These are phyloP conservation scores for Xenus cinereus DNA, from an alignment of 2,113 vertebrate genomes.

Conservation along the genomic window DNA sequence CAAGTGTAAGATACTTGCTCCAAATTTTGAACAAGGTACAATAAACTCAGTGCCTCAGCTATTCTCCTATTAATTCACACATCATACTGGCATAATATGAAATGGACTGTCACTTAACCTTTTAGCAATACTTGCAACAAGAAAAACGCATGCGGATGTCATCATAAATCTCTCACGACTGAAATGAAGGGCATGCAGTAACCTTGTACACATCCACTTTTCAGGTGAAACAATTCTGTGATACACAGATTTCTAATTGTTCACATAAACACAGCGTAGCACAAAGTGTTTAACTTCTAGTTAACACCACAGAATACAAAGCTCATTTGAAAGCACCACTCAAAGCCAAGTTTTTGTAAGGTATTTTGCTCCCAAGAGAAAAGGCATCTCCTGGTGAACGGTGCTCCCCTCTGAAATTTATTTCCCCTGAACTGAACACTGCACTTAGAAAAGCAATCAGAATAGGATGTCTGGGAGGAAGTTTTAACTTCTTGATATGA, in stretches of 20 bases:
- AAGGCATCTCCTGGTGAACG: not conserved
- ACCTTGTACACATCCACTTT: not conserved
- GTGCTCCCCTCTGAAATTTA: not conserved
- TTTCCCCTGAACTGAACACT: not conserved
- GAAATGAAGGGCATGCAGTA: not conserved
- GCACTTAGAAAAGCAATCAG: not conserved
- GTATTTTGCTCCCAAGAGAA: not conserved
- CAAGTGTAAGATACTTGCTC: not conserved
- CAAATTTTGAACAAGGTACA: not conserved
- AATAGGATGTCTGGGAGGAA: not conserved
- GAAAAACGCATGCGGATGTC: accelerated
- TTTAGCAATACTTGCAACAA: not conserved
- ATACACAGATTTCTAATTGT: not conserved
- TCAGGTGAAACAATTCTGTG: not conserved
- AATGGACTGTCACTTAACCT: not conserved
- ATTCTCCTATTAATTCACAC: not conserved
- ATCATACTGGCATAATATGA: not conserved
- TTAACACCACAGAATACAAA: not conserved
- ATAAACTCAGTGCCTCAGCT: not conserved
- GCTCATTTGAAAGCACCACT: not conserved
- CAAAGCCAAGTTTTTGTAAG: not conserved
- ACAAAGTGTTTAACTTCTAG: not conserved
- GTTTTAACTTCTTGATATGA: not conserved
- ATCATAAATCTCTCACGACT: not conserved
- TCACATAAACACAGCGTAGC: not conserved